Evolutionary conservation across 2,888 invertebrate species (phyloP), one percentile per base, ranked within the genome.

Genomic region (Tigriopus californicus): DNA sequence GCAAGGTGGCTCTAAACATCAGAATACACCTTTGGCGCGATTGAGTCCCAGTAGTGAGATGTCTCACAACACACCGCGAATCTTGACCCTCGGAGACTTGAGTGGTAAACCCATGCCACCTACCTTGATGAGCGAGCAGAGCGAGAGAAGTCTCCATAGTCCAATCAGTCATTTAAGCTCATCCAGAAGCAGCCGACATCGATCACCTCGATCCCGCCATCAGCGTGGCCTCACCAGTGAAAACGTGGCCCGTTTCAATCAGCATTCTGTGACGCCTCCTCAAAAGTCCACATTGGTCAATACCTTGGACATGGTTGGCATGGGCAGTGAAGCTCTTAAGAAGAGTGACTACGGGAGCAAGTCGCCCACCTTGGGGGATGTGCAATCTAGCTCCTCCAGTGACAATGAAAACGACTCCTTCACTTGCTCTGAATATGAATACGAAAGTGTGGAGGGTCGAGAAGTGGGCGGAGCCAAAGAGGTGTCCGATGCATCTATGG

Each of bases 381-480:
- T 46, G n/a, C 13, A 15, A n/a, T 22, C 42, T 13, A 22, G 15
- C 5, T 25, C 44, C 41, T 46, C 56, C 8, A 56, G 46, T 56
- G 92, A 92, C 72, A 83, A 83, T 64, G 85, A 84, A 5, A 91
- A 94, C 72, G 94, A 95, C 70, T 92, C 92, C 66, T 95, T 95
- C 74, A 95, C 94, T 12, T 95, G 94, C 74, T 94, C 94, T 0
- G 94, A 94, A 75, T 92, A 92, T 69, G 95, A 95, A 71, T 92
- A 91, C 70, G 92, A 92, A 68, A 49, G 44, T 20, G 44, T 33
- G 2, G 20, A 56, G 18, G 42, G 44, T 13, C 56, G 20, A 1
- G 44, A 56, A 20, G 44, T 44, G n/a, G 56, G 46, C 42, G 48
- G 18, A 8, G 4, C 33, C 33, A 33, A 33, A 8, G 33, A 33